Percentiles rank a stretch among this genome's conserved stretches.
phyloP scores from a whole-genome alignment of 2,797 vertebrate genomes.

The Geotrypetes seraphini region DNA sequence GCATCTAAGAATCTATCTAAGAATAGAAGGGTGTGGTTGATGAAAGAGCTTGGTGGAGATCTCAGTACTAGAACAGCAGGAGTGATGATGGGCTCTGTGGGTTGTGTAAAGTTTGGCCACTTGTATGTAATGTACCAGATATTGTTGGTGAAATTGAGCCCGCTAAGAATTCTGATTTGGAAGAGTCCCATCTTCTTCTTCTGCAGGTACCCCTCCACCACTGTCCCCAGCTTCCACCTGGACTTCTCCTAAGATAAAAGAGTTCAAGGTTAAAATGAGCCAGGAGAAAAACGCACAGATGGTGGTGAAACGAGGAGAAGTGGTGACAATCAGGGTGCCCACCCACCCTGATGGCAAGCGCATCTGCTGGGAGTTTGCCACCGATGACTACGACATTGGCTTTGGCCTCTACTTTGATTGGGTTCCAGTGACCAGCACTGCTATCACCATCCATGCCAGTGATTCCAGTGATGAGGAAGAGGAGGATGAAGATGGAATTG shows the following conservation, averaged over 20 bases:
- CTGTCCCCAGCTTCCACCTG: conserved; percentile 75
- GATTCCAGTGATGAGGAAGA: conserved; percentile 97
- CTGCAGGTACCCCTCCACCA: conserved; percentile 69
- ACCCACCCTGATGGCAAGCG: conserved; percentile 84
- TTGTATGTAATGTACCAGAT: too few relatives aligned
- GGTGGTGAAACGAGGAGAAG: conserved; percentile 88
- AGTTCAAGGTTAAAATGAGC: conserved; percentile 83
- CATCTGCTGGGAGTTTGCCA: conserved; percentile 96
- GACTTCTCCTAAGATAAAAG: conserved; percentile 79
- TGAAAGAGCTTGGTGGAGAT: too few relatives aligned
- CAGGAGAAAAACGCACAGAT: conserved; percentile 80
- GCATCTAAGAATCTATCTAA: too few relatives aligned
- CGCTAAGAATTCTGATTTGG: too few relatives aligned
- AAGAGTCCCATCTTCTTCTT: not conserved
- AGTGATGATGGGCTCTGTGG: too few relatives aligned
- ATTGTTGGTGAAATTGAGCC: too few relatives aligned
- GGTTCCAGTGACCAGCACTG: conserved; percentile 79
- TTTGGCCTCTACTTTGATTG: conserved; percentile 97
- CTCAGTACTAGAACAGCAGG: too few relatives aligned
- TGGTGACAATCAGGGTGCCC: conserved; percentile 89
- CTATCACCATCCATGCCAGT: conserved; percentile 93
- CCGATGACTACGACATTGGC: conserved; percentile 91
- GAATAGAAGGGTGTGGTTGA: too few relatives aligned
- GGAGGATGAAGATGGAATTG: conserved; percentile 74
- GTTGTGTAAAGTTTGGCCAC: too few relatives aligned